Percentiles rank a stretch among this genome's conserved stretches.
Evolutionary conservation across 2,113 vertebrate species (phyloP).

Genomic region (Cyprinodon tularosa): DNA sequence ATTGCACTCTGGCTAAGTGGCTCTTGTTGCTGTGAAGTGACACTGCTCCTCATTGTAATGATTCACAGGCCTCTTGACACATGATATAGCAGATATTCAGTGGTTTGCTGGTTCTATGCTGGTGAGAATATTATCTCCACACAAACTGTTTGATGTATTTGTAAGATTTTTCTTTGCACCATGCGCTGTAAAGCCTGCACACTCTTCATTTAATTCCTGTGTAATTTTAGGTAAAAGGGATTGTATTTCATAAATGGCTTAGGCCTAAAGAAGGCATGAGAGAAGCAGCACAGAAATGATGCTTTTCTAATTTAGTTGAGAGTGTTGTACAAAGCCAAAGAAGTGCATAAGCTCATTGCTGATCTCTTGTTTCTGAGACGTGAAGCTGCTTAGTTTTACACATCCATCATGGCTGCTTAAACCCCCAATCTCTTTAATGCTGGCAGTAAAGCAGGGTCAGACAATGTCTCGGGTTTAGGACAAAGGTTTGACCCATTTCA

Average conservation of each 20-base stretch:
- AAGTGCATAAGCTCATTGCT: conserved; percentile 32
- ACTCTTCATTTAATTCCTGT: background rate
- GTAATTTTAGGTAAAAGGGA: background rate
- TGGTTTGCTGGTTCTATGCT: conserved; percentile 19
- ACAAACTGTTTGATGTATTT: conserved; percentile 26
- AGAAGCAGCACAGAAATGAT: background rate
- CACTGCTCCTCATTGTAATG: conserved; percentile 57
- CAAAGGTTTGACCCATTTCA: conserved; percentile 45
- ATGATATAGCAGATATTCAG: conserved; percentile 34
- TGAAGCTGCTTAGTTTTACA: conserved; percentile 59
- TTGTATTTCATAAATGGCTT: background rate
- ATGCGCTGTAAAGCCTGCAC: background rate
- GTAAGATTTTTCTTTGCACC: conserved; percentile 13
- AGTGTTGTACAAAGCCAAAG: conserved; percentile 29
- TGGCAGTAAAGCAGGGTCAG: conserved; percentile 18
- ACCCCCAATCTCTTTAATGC: conserved; percentile 50
- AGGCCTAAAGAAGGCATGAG: background rate
- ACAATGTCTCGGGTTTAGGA: conserved; percentile 15
- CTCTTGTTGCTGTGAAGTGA: conserved; percentile 59
- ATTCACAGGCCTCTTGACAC: conserved; percentile 58
- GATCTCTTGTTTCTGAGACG: conserved; percentile 55
- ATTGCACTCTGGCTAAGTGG: conserved; percentile 66
- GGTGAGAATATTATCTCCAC: conserved; percentile 16
- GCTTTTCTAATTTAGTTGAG: conserved; percentile 12
- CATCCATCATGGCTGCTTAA: conserved; percentile 57